Base-by-base conservation (phyloP, 2,113 vertebrate species). In the Ceyx melanurus region DNA sequence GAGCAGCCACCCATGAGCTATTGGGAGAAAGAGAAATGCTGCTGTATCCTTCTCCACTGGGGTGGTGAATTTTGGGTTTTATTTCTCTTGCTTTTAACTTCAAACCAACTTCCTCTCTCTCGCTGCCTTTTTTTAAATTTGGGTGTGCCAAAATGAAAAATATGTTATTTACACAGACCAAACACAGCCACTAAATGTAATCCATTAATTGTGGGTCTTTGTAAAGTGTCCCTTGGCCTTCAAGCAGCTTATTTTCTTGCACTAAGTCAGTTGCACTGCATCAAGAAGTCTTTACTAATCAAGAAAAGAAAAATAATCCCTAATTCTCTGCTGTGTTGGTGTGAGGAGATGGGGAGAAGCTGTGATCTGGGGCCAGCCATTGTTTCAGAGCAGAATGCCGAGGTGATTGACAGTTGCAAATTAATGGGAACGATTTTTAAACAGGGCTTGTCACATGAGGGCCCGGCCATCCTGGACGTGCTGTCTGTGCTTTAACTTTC, bases 331-430 rank as follows among this genome's bases (percentile, higher is more conserved):
- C 71, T 88, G 51, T 79, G 79, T 50, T 78, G 77, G 82, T 89
- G 78, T 0, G 17, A 82, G 84, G 79, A 90, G 72, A 82, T 91
- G 93, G 83, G 53, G 66, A 92, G 57, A 88, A 89, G 79, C 85
- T 94, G 81, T 84, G 88, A 92, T 96, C 84, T 0, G 0, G 64
- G 72, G 90, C 93, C 92, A 96, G 74, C 81, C 88, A 95, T 95
- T 94, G 95, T 93, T 92, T 90, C 1, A 0, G 76, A 89, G 88
- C 82, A 94, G 93, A 95, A 92, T 90, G 89, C 61, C 73, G 87
- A 91, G 93, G 72, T 96, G 96, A 97, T 84, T 92, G 96, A 93
- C 92, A 91, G 90, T 68, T 76, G 75, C 76, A 96, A 96, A 96
- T 96, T 95, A 93, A 92, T 85, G 86, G 77, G 82, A 95, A 92